phyloP scores from a whole-genome alignment of 2,797 vertebrate genomes.

The Thaleichthys pacificus region DNA sequence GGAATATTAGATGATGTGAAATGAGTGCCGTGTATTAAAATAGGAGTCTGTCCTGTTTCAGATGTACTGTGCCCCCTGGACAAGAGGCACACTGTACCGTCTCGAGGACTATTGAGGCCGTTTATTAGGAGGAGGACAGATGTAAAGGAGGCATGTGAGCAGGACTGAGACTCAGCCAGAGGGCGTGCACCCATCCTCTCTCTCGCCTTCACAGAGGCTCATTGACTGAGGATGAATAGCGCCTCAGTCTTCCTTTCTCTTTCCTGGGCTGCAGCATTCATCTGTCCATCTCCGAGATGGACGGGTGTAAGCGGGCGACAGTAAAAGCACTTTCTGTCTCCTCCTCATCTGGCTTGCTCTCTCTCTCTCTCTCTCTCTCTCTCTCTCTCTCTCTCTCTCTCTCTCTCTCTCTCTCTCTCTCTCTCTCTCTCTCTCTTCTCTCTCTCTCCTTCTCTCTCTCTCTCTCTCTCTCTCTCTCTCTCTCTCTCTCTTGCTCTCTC shows the following conservation, averaged over 20 bases:
- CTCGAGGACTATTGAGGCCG: neutral
- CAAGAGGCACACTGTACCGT: neutral
- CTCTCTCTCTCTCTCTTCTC: neutral
- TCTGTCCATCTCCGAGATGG: constrained; percentile 54
- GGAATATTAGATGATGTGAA: no score
- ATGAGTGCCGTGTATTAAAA: no score
- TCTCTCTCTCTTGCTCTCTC: no score
- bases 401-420: neutral
- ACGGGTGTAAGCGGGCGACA: constrained; percentile 55
- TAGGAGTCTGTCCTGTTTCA: no score
- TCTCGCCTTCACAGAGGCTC: neutral
- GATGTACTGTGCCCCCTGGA: no score
- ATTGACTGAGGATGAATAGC: neutral
- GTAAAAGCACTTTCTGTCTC: constrained; percentile 55
- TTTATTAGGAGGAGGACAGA: neutral
- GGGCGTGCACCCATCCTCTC: neutral
- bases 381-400: neutral
- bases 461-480: neutral
- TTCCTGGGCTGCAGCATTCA: constrained; percentile 50
- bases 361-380: no score
- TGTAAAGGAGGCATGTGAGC: neutral
- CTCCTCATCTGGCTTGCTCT: constrained; percentile 2
- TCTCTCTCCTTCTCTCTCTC: neutral
- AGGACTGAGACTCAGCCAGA: neutral
- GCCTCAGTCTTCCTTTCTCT: constrained; percentile 26